These are phyloP conservation scores for Orientallactaga bullata DNA, from an alignment of 2,113 vertebrate species.

Conservation along the genomic window DNA sequence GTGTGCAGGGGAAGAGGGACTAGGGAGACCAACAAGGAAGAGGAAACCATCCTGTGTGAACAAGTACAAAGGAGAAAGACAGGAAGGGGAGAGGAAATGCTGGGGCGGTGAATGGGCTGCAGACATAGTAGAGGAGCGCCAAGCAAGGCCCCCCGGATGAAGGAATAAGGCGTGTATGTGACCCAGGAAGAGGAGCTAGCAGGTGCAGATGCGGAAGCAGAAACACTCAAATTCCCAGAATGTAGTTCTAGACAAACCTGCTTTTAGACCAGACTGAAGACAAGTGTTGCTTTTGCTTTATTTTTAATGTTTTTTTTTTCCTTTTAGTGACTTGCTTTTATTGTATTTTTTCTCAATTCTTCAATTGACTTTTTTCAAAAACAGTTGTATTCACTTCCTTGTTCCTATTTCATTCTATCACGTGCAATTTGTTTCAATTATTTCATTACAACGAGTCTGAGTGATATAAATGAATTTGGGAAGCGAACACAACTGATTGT, in stretches of 20 bases:
- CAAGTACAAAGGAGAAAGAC: not conserved
- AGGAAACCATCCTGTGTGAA: rapidly evolving
- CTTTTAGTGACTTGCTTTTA: slow-evolving; percentile 26
- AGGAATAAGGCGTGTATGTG: not conserved
- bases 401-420: not conserved
- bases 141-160: not conserved
- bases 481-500: not conserved
- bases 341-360: slow-evolving; percentile 33
- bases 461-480: slow-evolving; percentile 17
- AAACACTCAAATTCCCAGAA: not conserved
- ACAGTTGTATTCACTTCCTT: not conserved
- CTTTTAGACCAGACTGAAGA: not conserved
- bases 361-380: slow-evolving; percentile 32
- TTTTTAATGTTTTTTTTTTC: not conserved
- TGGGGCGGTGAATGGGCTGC: not conserved
- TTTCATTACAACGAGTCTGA: slow-evolving; percentile 11
- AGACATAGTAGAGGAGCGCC: not conserved
- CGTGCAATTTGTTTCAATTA: slow-evolving; percentile 18
- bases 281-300: not conserved
- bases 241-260: not conserved
- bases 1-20: not conserved
- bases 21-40: not conserved
- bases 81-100: not conserved
- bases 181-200: not conserved
- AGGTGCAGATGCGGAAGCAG: not conserved